These are phyloP conservation scores for Heterotis niloticus DNA, from an alignment of 2,113 vertebrate species.

Conservation along the genomic window DNA sequence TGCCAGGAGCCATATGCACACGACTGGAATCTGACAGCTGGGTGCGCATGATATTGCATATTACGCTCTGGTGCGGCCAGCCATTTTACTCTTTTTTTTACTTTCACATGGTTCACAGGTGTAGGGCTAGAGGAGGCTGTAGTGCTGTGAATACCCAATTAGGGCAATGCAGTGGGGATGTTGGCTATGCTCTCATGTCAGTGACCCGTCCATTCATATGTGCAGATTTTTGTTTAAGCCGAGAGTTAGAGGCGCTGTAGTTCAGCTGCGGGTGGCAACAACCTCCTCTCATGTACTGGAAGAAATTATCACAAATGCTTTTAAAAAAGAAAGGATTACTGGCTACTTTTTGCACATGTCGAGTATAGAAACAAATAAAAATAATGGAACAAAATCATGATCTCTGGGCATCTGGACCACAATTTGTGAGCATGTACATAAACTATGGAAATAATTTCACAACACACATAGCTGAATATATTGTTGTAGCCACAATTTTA, in stretches of 20 bases:
- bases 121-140: conserved; percentile 41
- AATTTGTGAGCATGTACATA: too few relatives aligned
- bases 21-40: conserved; percentile 47
- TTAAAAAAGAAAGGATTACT: too few relatives aligned
- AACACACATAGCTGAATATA: too few relatives aligned
- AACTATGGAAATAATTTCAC: too few relatives aligned
- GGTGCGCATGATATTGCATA: conserved; percentile 41
- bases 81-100: conserved; percentile 33
- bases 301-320: too few relatives aligned
- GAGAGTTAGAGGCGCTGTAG: neutral
- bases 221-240: neutral
- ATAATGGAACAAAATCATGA: too few relatives aligned
- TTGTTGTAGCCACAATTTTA: too few relatives aligned
- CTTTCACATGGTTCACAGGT: conserved; percentile 50
- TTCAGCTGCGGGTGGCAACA: too few relatives aligned
- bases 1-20: conserved; percentile 40
- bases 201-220: conserved; percentile 28
- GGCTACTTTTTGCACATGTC: too few relatives aligned
- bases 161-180: conserved; percentile 30
- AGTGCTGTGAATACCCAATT: conserved; percentile 49
- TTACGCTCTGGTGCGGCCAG: conserved; percentile 29
- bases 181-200: conserved; percentile 33
- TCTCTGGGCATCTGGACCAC: too few relatives aligned
- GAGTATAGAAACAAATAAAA: too few relatives aligned
- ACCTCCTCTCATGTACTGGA: neutral